Evolutionary conservation across 2,797 vertebrate species (phyloP), one percentile per base, ranked within the genome.

Genomic region (Steatocranus sp.): DNA sequence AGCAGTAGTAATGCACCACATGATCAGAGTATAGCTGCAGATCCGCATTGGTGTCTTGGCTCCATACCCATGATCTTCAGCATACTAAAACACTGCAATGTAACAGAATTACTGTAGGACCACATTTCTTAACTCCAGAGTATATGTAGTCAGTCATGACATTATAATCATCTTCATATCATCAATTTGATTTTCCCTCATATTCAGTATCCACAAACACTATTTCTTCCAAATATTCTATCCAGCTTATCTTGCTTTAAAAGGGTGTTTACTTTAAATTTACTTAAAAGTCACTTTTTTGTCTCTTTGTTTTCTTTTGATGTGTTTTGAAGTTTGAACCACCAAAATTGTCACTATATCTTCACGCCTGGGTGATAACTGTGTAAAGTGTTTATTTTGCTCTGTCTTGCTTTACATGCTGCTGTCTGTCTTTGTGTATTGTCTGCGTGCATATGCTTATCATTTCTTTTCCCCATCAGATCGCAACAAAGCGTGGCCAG

Each of bases 401-500:
- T 86, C 43, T 83, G 58, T 86, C 46, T 81, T 84, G 80, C 61
- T 85, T 85, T 86, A 76, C 25, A 76, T 88, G 76, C 78, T 78
- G 86, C 36, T 88, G 78, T 89, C 54, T 84, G 56, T 85, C 61
- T 86, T 49, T 83, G 73, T 87, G 78, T 81, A 6, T 80, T 86
- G 49, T 94, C 87, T 88, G 83, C 88, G 61, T 91, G 77, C 88
- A 78, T 90, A 76, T 89, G 85, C 86, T 91, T 92, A 87, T 95
- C 79, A 85, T 93, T 93, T 92, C 91, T 95, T 95, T 94, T 91
- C 91, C 84, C 95, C 91, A 91, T 96, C 96, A 97, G 96, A 96
- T 96, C 96, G 75, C 96, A 96, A 89, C 96, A 97, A 95, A 97
- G 94, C 68, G 93, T 97, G 90, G 94, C 96, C 95, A 97, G 96